Conservation (phyloP, 1,140 invertebrate species). For the Aphaenogaster rudis region DNA sequence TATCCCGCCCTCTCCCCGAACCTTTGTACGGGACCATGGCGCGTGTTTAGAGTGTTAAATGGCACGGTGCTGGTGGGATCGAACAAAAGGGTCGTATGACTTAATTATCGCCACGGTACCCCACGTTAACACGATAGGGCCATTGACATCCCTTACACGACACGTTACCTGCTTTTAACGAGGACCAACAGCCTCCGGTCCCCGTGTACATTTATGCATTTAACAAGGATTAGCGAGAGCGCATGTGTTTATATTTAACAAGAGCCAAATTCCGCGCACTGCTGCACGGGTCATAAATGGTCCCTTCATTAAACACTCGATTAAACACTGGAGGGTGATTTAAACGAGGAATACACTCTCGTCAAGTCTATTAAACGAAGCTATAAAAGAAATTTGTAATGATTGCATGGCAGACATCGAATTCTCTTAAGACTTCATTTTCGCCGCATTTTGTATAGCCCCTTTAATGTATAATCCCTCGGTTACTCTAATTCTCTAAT, state of each 20-base stretch:
- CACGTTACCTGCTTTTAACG: constrained; percentile 26
- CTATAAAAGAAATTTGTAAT: neutral
- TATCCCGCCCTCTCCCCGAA: neutral
- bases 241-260: constrained; percentile 6
- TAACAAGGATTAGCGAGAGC: neutral
- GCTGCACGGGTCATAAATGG: neutral
- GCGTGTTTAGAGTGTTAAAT: constrained; percentile 39
- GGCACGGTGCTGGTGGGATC: neutral
- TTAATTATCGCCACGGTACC: constrained; percentile 13
- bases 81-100: constrained; percentile 33
- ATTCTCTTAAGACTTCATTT: neutral
- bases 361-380: neutral
- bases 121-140: constrained; percentile 1
- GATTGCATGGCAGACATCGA: neutral
- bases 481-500: neutral
- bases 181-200: neutral
- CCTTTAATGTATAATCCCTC: too few species aligned
- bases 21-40: neutral
- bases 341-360: neutral
- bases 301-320: neutral
- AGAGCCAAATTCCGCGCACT: neutral
- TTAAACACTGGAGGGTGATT: neutral
- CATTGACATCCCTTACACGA: constrained; percentile 1
- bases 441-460: neutral
- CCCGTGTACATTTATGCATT: neutral